These are phyloP conservation scores for Trimorus sp. DNA, from an alignment of 2,888 invertebrate species.

Conservation along the genomic window DNA sequence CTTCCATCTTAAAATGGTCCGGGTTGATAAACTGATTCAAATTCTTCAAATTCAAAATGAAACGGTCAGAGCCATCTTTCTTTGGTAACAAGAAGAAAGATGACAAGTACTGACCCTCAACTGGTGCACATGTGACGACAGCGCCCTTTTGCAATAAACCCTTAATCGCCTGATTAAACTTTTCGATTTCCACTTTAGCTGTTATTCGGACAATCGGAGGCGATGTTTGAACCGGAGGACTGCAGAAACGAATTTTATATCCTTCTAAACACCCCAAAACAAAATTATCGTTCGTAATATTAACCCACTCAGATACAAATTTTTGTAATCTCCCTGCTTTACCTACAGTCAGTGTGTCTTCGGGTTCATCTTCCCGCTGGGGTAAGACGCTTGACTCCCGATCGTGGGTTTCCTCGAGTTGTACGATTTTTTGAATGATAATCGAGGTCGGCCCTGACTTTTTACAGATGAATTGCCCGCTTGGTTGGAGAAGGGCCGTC, in stretches of 20 bases:
- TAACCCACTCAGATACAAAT: neutral
- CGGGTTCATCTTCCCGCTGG: neutral
- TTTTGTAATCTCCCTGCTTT: slow-evolving; percentile 6
- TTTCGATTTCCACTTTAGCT: neutral
- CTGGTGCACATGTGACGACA: neutral
- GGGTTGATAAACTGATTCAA: neutral
- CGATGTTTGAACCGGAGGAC: neutral
- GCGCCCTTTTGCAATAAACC: neutral
- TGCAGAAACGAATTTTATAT: slow-evolving; percentile 8
- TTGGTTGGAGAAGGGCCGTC: no score
- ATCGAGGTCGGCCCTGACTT: neutral
- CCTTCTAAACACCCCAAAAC: slow-evolving; percentile 1
- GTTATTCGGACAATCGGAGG: neutral
- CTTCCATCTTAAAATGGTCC: slow-evolving; percentile 6
- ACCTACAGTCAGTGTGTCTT: slow-evolving; percentile 9
- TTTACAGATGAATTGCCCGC: neutral
- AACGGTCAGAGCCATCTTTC: neutral
- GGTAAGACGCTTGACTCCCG: neutral
- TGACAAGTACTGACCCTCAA: neutral
- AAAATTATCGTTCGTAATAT: neutral
- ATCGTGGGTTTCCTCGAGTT: neutral
- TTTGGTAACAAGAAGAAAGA: slow-evolving; percentile 5
- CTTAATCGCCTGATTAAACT: slow-evolving; percentile 4
- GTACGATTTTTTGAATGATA: slow-evolving; percentile 1
- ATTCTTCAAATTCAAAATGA: slow-evolving; percentile 6